A percentile compares a stretch with the other conserved stretches of the same genome.
Conservation (phyloP, 1,140 invertebrate genomes). For the Octopus sinensis region DNA sequence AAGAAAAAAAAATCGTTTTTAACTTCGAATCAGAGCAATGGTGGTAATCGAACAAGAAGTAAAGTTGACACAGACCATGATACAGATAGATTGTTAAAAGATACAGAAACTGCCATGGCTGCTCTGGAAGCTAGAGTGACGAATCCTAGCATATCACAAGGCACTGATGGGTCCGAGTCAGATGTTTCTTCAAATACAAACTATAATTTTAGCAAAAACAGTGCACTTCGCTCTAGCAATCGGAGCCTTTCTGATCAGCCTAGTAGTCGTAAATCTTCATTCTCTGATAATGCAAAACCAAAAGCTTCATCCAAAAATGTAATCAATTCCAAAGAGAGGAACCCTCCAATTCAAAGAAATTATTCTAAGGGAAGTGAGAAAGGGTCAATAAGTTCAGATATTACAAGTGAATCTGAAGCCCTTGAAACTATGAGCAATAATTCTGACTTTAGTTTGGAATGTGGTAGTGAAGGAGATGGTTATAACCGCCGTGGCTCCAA, state of each 20-base stretch:
- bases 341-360: conserved; percentile 19
- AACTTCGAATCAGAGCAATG: conserved; percentile 1
- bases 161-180: neutral
- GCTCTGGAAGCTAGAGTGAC: conserved; percentile 60
- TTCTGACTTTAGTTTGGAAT: conserved; percentile 32
- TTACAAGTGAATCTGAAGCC: conserved; percentile 38
- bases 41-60: conserved; percentile 11
- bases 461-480: conserved; percentile 21
- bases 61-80: conserved; percentile 36
- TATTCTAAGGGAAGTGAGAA: conserved; percentile 26
- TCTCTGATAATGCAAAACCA: conserved; percentile 27
- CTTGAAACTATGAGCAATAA: conserved; percentile 27
- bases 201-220: conserved; percentile 31
- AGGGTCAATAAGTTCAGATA: conserved; percentile 41
- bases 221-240: neutral
- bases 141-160: conserved; percentile 10
- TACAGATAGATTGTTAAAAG: conserved; percentile 60
- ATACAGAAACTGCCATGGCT: conserved; percentile 62
- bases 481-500: conserved; percentile 41
- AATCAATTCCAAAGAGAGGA: neutral
- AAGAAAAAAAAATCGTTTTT: neutral
- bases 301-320: conserved; percentile 21
- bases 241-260: neutral
- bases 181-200: neutral
- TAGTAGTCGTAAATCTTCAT: neutral